Conservation (phyloP, 2,888 invertebrate species). For the Ophion obscuratus region DNA sequence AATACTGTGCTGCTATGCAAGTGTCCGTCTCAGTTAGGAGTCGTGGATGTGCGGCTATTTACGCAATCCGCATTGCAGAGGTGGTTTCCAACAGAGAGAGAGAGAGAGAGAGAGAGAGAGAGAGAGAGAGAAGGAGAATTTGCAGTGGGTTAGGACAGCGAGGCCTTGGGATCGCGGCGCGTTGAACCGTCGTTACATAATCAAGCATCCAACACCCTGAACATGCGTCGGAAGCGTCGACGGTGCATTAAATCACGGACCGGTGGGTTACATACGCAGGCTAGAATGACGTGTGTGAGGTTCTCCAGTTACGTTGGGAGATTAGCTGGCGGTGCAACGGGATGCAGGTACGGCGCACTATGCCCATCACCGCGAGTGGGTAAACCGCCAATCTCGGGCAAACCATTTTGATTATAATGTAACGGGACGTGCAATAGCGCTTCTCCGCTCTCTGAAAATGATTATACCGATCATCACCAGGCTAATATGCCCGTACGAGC, state of each 20-base stretch:
- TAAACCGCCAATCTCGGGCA: constrained; percentile 24
- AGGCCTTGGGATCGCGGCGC: constrained; percentile 47
- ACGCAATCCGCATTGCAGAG: constrained; percentile 57
- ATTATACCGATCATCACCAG: not conserved
- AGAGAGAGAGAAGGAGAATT: constrained; percentile 14
- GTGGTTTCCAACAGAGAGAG: not conserved
- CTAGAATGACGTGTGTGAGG: constrained; percentile 47
- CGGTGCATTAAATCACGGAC: constrained; percentile 63
- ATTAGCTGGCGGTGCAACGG: constrained; percentile 12
- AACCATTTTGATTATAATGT: constrained; percentile 61
- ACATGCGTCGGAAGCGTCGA: constrained; percentile 49
- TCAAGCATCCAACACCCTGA: constrained; percentile 70
- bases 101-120: not conserved
- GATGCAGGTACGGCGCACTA: not conserved
- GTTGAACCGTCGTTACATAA: constrained; percentile 74
- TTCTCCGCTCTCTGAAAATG: not conserved
- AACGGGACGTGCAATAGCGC: constrained; percentile 12
- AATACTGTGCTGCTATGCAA: not conserved
- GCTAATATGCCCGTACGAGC: not conserved
- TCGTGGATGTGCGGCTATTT: constrained; percentile 52
- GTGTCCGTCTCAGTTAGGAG: constrained; percentile 48
- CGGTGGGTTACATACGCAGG: constrained; percentile 50
- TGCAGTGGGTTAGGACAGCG: constrained; percentile 14
- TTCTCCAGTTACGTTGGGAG: constrained; percentile 40
- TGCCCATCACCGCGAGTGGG: not conserved